Base-by-base conservation (phyloP, 2,888 invertebrate genomes). In the Lomographa bimaculata region DNA sequence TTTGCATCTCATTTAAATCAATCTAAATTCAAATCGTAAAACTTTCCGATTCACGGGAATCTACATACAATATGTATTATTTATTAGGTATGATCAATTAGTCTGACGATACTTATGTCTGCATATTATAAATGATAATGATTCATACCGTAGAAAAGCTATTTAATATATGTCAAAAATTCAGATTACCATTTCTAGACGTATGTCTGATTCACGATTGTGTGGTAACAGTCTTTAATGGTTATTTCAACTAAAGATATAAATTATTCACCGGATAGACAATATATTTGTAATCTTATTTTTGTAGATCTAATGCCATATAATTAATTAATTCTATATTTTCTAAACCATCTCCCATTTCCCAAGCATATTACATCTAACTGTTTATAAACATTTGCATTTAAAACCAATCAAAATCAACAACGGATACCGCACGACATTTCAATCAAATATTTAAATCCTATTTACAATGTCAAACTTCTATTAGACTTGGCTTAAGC, bases 401-500 rank as follows among this genome's bases (percentile, higher is more conserved):
- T 39, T 26, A 36, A 40, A 46, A 27, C 36, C 41, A 19, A 44
- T 52, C 46, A 48, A 57, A 60, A 51, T 64, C 66, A 62, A 64
- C 51, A 69, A 58, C 62, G 60, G 64, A 66, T 68, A 63, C 64
- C 59, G 43, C 50, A 29, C 20, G 45, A 30, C 35, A 47, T 46
- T 45, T 39, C 37, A 54, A 54, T 54, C 60, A 60, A 40, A 54
- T 42, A 56, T 57, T 51, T 28, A 62, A 57, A 57, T 49, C 50
- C 55, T 48, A 55, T 62, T 62, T 41, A 44, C 47, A 44, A 49
- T 36, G 37, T 38, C 40, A 28, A 54, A 46, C 39, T 20, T 33
- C 47, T 47, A 51, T 54, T 54, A 50, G 65, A 54, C 57, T 63
- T 57, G 60, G 58, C 52, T 56, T 63, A 60, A 57, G 58, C 60